phyloP scores from a whole-genome alignment of 2,797 vertebrate species.

The Coracias cyanogaster region DNA sequence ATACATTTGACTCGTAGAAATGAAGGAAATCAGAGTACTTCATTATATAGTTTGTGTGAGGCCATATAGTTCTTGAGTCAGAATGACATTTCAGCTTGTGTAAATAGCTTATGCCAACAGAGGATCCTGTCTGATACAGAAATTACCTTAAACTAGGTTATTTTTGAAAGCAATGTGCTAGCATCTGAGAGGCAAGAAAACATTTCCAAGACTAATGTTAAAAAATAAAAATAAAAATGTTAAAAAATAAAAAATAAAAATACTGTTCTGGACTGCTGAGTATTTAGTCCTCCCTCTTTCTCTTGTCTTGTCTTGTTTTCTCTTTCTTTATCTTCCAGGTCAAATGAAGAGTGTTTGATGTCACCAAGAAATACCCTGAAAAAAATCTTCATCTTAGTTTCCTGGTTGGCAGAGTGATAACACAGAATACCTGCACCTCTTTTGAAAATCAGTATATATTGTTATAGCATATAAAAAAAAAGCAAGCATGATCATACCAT shows the following conservation, averaged over 20 bases:
- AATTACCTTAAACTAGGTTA: conserved; percentile 33
- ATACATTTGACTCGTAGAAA: background rate
- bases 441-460: background rate
- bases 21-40: background rate
- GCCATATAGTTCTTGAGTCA: background rate
- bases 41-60: background rate
- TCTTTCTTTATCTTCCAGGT: background rate
- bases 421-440: background rate
- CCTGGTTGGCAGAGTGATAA: background rate
- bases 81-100: conserved; percentile 9
- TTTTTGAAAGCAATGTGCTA: conserved; percentile 2
- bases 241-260: background rate
- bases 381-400: background rate
- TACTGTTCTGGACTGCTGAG: background rate
- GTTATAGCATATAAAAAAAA: background rate
- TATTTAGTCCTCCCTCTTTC: background rate
- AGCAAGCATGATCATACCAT: background rate
- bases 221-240: background rate
- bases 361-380: background rate
- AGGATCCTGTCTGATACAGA: conserved; percentile 1
- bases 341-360: background rate
- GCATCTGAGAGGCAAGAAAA: conserved; percentile 19
- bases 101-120: background rate
- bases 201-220: background rate
- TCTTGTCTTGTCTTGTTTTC: background rate